Evolutionary conservation across 2,888 invertebrate species (phyloP).

Genomic region (Deilephila porcellus): DNA sequence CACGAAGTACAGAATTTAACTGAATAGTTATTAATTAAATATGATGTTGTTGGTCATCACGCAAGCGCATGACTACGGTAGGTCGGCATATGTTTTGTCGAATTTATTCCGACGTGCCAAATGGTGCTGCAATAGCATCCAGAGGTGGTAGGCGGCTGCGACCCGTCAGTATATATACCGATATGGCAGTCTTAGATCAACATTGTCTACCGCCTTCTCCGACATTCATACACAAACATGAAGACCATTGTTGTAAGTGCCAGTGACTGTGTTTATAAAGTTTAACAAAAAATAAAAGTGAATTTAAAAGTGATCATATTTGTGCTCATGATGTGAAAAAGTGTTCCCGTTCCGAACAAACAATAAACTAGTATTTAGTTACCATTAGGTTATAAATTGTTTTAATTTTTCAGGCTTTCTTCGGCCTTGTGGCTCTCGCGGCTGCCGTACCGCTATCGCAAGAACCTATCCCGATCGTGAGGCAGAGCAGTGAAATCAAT

Average conservation of each 20-base stretch:
- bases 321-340: slow-evolving; percentile 2
- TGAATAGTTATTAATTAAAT: slow-evolving; percentile 28
- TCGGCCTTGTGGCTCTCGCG: slow-evolving; percentile 68
- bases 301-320: slow-evolving; percentile 12
- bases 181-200: slow-evolving; percentile 73
- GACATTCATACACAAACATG: slow-evolving; percentile 75
- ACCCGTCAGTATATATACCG: slow-evolving; percentile 76
- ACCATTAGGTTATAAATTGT: neutral
- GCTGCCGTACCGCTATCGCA: slow-evolving; percentile 71
- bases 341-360: neutral
- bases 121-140: slow-evolving; percentile 78
- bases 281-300: slow-evolving; percentile 43
- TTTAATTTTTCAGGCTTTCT: slow-evolving; percentile 66
- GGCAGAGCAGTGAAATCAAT: slow-evolving; percentile 79
- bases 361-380: neutral
- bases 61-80: slow-evolving; percentile 61
- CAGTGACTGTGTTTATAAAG: slow-evolving; percentile 60
- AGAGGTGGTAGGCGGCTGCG: slow-evolving; percentile 75
- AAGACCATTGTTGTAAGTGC: slow-evolving; percentile 80
- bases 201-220: slow-evolving; percentile 79
- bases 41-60: slow-evolving; percentile 46
- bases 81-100: slow-evolving; percentile 67
- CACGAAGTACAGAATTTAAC: slow-evolving; percentile 8
- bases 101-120: slow-evolving; percentile 71
- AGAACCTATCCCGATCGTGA: slow-evolving; percentile 81